Evolutionary conservation across 2,888 invertebrate genomes (phyloP), one percentile per base, ranked within the genome.

Genomic region (Andricus curvator): DNA sequence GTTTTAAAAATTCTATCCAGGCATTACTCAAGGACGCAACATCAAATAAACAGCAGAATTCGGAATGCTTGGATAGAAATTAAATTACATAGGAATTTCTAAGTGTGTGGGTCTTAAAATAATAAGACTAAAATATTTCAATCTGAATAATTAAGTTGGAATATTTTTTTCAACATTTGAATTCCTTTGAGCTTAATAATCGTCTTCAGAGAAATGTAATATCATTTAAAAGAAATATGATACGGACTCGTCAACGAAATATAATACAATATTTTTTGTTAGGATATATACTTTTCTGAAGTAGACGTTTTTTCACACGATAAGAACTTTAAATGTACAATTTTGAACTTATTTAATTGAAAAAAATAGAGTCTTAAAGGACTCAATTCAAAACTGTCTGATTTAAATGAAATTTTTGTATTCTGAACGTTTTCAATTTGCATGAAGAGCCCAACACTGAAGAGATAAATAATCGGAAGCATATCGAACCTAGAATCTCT

Each of bases 401-500:
- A 44, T 13, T 44, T 1, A 15, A 44, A 1, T 48, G 17, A 48
- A 5, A 5, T 48, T 17, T 48, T 48, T 48, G 0, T 5, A 60
- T 60, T 60, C 22, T 22, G 22, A 60, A 22, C n/a, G 9, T 11
- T 22, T 22, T 22, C 4, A 29, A 64, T 64, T 62, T 22, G 5
- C 29, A 64, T 48, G 29, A 48, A 77, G 22, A 44, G 37, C 48
- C 22, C 64, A 74, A 33, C 25, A 56, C 33, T 33, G 11, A 74
- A 11, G n/a, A 56, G 13, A 64, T 56, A 60, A 56, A 74, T 74
- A 74, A 56, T 60, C 67, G 13, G 41, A 51, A 74, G 37, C 8
- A 74, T 60, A 74, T 81, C 90, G 81, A 90, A 93, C 85, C 95
- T 95, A 76, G 99, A 97, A 92, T 98, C 98, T 86, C 98, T 95